Evolutionary conservation across 37 sponge, comb jelly and placozoan species (phyloP).

Genomic region (Petrosia ficiformis): DNA sequence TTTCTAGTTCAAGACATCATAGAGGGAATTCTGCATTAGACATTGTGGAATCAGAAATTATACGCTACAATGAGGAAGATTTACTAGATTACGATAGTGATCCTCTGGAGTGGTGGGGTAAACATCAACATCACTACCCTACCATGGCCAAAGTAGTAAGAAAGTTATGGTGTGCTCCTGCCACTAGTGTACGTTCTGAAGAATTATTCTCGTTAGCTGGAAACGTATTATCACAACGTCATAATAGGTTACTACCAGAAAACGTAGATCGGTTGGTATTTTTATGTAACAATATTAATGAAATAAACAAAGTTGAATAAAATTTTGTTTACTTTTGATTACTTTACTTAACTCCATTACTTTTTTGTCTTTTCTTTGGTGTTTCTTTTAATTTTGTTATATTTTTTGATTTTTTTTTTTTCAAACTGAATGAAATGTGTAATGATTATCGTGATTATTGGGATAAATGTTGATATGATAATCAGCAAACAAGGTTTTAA

Average conservation of each 20-base stretch:
- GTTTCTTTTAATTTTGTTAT: too few relatives aligned
- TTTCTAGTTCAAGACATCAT: neutral
- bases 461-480: too few relatives aligned
- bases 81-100: neutral
- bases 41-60: slow-evolving; percentile 1
- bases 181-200: slow-evolving; percentile 14
- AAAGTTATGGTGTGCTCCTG: slow-evolving; percentile 9
- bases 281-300: slow-evolving; percentile 1
- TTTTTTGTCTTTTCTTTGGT: too few relatives aligned
- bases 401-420: too few relatives aligned
- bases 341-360: too few relatives aligned
- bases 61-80: neutral
- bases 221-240: neutral
- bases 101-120: slow-evolving; percentile 9
- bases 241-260: neutral
- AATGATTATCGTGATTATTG: too few relatives aligned
- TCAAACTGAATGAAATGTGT: too few relatives aligned
- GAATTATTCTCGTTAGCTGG: slow-evolving; percentile 7
- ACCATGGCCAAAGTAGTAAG: neutral
- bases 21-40: neutral
- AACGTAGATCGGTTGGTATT: neutral
- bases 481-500: too few relatives aligned
- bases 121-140: neutral
- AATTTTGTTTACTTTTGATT: too few relatives aligned
- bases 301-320: too few relatives aligned